Percentiles rank a stretch among this genome's conserved stretches.
Conservation (phyloP, 2,888 invertebrate species). For the Geophilus truncorum region DNA sequence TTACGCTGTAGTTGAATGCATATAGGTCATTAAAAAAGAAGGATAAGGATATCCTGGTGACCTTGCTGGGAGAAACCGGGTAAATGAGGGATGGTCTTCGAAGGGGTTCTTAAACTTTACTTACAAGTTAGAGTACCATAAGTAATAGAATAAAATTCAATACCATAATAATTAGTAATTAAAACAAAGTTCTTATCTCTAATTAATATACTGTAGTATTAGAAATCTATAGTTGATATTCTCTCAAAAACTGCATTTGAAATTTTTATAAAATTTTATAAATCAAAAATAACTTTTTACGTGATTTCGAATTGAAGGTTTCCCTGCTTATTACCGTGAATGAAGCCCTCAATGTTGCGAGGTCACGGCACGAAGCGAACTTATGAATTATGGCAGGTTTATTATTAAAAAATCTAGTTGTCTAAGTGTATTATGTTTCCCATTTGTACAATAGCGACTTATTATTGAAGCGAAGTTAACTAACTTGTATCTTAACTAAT, state of each 20-base stretch:
- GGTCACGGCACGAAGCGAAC: neutral
- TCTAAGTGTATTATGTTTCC: no score
- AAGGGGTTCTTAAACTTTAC: neutral
- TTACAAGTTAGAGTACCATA: neutral
- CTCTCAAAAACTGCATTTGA: no score
- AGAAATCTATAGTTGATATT: no score
- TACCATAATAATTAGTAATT: no score
- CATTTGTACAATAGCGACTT: no score
- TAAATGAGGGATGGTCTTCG: neutral
- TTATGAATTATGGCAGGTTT: neutral
- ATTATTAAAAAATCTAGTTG: neutral
- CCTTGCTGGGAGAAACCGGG: neutral
- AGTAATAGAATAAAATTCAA: no score
- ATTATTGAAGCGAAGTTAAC: no score
- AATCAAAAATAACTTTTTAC: neutral
- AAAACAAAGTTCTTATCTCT: no score
- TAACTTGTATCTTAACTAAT: neutral
- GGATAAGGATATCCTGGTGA: slow-evolving; percentile 14
- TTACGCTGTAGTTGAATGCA: slow-evolving; percentile 2
- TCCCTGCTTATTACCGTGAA: neutral
- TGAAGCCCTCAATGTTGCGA: neutral
- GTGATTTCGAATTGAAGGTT: neutral
- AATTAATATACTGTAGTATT: no score
- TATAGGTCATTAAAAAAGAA: neutral
- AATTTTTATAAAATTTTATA: neutral